phyloP scores from a whole-genome alignment of 2,888 invertebrate species.

The Troilus luridus region DNA sequence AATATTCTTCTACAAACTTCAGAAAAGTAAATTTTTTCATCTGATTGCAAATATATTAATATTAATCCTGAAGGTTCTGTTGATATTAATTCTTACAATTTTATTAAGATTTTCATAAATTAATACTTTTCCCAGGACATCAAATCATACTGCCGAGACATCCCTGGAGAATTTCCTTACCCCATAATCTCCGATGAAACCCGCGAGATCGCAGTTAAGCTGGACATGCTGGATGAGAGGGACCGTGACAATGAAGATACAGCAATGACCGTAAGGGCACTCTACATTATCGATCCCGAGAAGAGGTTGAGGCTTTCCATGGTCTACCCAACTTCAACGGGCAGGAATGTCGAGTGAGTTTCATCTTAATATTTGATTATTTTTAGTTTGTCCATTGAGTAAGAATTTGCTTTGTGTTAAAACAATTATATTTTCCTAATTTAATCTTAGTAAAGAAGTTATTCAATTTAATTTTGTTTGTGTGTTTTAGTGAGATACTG shows the following conservation, averaged over 20 bases:
- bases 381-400: no score
- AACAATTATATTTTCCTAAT: no score
- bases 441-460: not conserved
- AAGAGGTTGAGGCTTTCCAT: slow-evolving; percentile 84
- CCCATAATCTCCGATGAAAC: slow-evolving; percentile 86
- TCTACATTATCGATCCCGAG: slow-evolving; percentile 87
- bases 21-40: no score
- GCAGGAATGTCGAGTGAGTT: slow-evolving; percentile 87
- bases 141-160: slow-evolving; percentile 79
- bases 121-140: slow-evolving; percentile 72
- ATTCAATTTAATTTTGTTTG: not conserved
- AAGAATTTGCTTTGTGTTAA: no score
- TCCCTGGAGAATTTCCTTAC: slow-evolving; percentile 82
- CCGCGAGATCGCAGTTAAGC: slow-evolving; percentile 78
- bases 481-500: slow-evolving; percentile 81
- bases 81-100: no score
- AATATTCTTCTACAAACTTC: no score
- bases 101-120: not conserved
- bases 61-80: no score
- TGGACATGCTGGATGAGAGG: slow-evolving; percentile 86
- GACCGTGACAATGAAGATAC: slow-evolving; percentile 77
- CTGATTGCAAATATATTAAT: no score
- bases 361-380: no score
- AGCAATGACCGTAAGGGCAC: slow-evolving; percentile 80
- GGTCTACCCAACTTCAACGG: slow-evolving; percentile 88